Evolutionary conservation across 2,888 invertebrate species (phyloP), one percentile per base, ranked within the genome.

Genomic region (Perizoma flavofasciatum): DNA sequence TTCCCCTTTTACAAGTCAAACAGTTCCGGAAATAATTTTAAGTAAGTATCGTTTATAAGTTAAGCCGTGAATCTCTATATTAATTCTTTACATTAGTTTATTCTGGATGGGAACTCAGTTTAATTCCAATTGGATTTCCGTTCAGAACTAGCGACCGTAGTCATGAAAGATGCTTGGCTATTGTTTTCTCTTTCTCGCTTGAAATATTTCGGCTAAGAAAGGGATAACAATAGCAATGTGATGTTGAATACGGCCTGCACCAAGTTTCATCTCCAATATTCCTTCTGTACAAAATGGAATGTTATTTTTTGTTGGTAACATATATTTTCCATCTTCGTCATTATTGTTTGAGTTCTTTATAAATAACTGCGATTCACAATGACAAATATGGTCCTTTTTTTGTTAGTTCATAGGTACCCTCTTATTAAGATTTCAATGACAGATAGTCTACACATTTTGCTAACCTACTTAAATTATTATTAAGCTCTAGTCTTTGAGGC

Each of bases 281-380:
- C 22, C 22, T 22, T 22, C 22, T 22, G 22, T 22, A 22, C 22
- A 22, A 22, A 22, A 22, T 22, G 22, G 22, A 37, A 37, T 37
- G 7, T 37, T 37, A 37, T 37, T 54, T 52, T 37, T 22, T 41
- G 52, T 32, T 7, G 43, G n/a, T 57, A 35, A 7, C 10, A 8
- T 37, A 34, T 8, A n/a, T 40, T 47, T n/a, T 39, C 35, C 49
- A n/a, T 40, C 33, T 40, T 47, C 32, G 11, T 52, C 8, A 0
- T 54, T 45, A 41, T 41, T 59, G 34, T 7, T 57, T 57, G 40
- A 45, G 10, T 46, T 37, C 50, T 43, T 50, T 43, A 33, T 41
- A n/a, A 56, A 50, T 58, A 57, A 55, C 62, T 52, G 51, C 58
- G 55, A 62, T 59, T 55, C 48, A 22, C 22, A 58, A 58, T 54